Base-by-base conservation (phyloP, 2,888 invertebrate species). In the Catocala fraxini region DNA sequence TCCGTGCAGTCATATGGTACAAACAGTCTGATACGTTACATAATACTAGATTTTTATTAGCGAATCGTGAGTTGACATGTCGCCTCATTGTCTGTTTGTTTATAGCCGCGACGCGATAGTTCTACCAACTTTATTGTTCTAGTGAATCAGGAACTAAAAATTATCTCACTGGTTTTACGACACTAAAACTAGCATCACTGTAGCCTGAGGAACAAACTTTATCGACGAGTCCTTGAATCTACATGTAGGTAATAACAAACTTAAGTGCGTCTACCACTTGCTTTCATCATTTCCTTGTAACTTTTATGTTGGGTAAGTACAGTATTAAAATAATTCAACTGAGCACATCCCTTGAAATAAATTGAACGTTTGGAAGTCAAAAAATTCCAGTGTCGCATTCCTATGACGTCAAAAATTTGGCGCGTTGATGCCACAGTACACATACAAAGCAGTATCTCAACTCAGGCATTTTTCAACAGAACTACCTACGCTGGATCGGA, bases 51-150 rank as follows among this genome's bases (percentile, higher is more conserved):
- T 55, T 68, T 69, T 73, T 69, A 73, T 54, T 42, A 51, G 48
- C 15, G 35, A 56, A 59, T 42, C 56, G 62, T 65, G 49, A 59
- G 46, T 59, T 59, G 57, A 25, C 47, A 47, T 41, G 71, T 68
- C 68, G 60, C 71, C 72, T 57, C 65, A 56, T 56, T 65, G 65
- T 72, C 65, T 62, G 47, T 62, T 45, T 48, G 45, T 62, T 68
- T 62, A 73, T 62, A 51, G 53, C 63, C 49, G n/a, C 13, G 34
- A 48, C 45, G n/a, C 13, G 34, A 48, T 25, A 45, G 34, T 48
- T 54, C 42, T 7, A 39, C 39, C 52, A 45, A 71, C 42, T 68
- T 75, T 69, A 73, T 58, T 59, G 39, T 48, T n/a, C 33, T 12
- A 10, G n/a, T 52, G 49, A 53, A 57, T 51, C 41, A 25, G 15